Evolutionary conservation across 2,113 vertebrate genomes (phyloP).

Genomic region (Microcebus griseorufus): DNA sequence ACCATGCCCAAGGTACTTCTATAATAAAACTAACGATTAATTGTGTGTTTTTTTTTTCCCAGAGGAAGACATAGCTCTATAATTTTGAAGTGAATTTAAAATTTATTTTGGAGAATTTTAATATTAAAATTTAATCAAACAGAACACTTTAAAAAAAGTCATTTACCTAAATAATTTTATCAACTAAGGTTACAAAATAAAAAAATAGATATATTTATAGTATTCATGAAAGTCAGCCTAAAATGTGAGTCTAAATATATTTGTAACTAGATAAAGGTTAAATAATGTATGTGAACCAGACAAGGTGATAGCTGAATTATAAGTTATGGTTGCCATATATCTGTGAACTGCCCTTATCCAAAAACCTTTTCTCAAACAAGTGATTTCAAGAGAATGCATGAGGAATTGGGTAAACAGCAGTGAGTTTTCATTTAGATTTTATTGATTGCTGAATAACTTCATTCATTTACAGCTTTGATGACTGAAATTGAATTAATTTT

Average conservation of each 20-base stretch:
- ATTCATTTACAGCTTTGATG: neutral
- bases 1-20: neutral
- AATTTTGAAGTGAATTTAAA: constrained; percentile 6
- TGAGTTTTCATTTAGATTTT: neutral
- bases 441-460: neutral
- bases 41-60: neutral
- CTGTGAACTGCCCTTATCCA: neutral
- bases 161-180: constrained; percentile 9
- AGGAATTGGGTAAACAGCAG: neutral
- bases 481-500: constrained; percentile 14
- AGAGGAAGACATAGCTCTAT: neutral
- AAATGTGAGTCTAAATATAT: neutral
- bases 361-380: neutral
- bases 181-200: neutral
- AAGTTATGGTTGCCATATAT: neutral
- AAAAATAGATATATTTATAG: neutral
- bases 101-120: neutral
- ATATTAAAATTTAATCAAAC: neutral
- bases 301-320: neutral
- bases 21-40: neutral
- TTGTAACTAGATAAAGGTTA: neutral
- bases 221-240: neutral
- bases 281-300: neutral
- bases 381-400: neutral
- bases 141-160: neutral